Evolutionary conservation across 2,888 invertebrate species (phyloP), one percentile per base, ranked within the genome.

Genomic region (Plemyria rubiginata): DNA sequence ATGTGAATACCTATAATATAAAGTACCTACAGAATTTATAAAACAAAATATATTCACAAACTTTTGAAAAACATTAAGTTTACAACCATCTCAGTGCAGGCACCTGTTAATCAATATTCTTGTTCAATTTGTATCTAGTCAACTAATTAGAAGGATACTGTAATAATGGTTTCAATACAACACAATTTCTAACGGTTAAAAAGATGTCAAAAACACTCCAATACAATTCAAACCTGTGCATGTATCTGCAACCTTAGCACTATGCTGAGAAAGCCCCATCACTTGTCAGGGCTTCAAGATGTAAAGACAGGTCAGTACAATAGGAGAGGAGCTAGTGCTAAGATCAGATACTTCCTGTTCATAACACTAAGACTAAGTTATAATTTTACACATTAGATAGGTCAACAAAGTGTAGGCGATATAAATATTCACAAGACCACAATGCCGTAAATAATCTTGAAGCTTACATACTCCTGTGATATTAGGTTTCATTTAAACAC

Each of bases 191-290:
- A 84, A 79, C 73, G 75, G 76, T 80, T 84, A 82, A 74, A 81
- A 79, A 79, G 71, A 81, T 80, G 79, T 84, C 81, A 85, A 84
- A 82, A 90, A 89, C 89, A 91, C 86, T 90, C 90, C 86, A 86
- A 81, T 79, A 84, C 79, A 83, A 82, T 82, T 77, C 77, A 84
- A 82, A 84, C 73, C 76, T 75, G 74, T 77, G 73, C 69, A 66
- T 52, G 57, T 79, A 82, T 85, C 80, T 80, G 72, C 54, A 68
- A 84, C 75, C 87, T 87, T 82, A 86, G 87, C 88, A 85, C 81
- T 78, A 36, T 43, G 78, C 77, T 38, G 76, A 75, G 62, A 22
- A 8, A 16, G 63, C 13, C 40, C n/a, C 46, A 46, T 51, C 13
- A 49, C 40, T 5, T 57, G 28, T 29, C 50, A 57, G 53, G 38